phyloP scores from a whole-genome alignment of 2,888 invertebrate species.

The Entomobrya proxima region DNA sequence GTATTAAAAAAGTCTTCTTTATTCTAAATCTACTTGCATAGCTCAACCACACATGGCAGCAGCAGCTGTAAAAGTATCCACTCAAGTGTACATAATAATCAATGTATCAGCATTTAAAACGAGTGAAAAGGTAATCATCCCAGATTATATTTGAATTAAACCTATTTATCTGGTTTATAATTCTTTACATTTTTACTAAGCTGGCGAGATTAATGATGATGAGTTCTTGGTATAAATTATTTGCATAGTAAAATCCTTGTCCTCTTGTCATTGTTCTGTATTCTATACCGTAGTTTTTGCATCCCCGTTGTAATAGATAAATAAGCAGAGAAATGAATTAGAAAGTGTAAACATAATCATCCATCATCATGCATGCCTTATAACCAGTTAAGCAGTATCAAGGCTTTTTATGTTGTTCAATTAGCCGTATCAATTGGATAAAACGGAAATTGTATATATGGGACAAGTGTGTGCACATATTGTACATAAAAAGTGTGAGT shows the following conservation, averaged over 20 bases:
- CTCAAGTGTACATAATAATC: slow-evolving; percentile 49
- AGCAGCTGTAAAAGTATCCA: slow-evolving; percentile 50
- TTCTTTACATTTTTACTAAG: slow-evolving; percentile 6
- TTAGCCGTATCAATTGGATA: slow-evolving; percentile 67
- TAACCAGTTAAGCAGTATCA: not conserved
- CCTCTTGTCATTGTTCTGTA: slow-evolving; percentile 4
- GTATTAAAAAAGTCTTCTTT: slow-evolving; percentile 5
- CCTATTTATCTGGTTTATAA: slow-evolving; percentile 50
- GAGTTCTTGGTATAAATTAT: slow-evolving; percentile 31
- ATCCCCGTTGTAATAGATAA: not conserved
- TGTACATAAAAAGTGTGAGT: not conserved
- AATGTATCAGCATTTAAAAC: slow-evolving; percentile 26
- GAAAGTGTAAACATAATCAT: slow-evolving; percentile 66
- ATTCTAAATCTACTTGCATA: not conserved
- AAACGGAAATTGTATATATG: slow-evolving; percentile 55
- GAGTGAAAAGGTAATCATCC: slow-evolving; percentile 60
- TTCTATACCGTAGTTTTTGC: slow-evolving; percentile 1
- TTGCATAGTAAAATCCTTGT: slow-evolving; percentile 22
- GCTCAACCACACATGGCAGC: slow-evolving; percentile 3
- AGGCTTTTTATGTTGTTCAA: slow-evolving; percentile 51
- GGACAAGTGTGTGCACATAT: slow-evolving; percentile 29
- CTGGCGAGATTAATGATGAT: not conserved
- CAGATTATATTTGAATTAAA: slow-evolving; percentile 64
- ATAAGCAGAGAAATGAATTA: slow-evolving; percentile 15
- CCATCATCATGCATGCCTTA: slow-evolving; percentile 13